These are phyloP conservation scores for Eulimnadia texana DNA, from an alignment of 1,140 invertebrate species.

Conservation along the genomic window DNA sequence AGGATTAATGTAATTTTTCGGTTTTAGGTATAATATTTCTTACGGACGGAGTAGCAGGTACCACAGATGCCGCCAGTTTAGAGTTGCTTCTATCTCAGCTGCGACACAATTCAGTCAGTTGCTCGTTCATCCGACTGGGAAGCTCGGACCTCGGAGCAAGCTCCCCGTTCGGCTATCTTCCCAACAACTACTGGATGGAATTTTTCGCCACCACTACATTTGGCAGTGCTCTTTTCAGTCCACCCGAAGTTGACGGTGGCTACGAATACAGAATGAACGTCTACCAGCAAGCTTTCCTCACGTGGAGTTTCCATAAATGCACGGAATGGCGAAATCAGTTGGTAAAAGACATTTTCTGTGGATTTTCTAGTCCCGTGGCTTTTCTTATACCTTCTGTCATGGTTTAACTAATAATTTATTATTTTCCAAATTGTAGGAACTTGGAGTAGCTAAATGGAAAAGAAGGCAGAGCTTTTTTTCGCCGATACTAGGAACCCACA, in stretches of 20 bases:
- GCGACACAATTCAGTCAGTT: slow-evolving; percentile 55
- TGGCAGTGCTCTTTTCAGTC: slow-evolving; percentile 49
- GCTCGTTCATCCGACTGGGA: slow-evolving; percentile 63
- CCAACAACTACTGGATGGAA: slow-evolving; percentile 60
- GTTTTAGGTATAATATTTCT: slow-evolving; percentile 63
- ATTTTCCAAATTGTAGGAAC: background rate
- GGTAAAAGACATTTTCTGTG: no score
- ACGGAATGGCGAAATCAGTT: background rate
- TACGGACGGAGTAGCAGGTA: slow-evolving; percentile 63
- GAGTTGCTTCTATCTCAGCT: slow-evolving; percentile 59
- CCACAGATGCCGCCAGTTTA: slow-evolving; percentile 54
- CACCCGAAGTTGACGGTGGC: slow-evolving; percentile 30
- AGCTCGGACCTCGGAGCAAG: slow-evolving; percentile 37
- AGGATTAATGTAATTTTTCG: no score
- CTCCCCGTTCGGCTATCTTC: slow-evolving; percentile 47
- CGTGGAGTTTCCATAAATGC: slow-evolving; percentile 56
- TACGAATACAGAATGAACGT: slow-evolving; percentile 42
- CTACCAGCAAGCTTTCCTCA: slow-evolving; percentile 55
- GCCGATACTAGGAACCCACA: background rate
- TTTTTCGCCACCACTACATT: slow-evolving; percentile 64
- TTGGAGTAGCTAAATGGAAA: background rate
- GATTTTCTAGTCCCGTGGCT: no score
- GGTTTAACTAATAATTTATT: background rate
- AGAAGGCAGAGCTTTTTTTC: background rate
- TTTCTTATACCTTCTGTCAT: background rate